Conservation (phyloP, 2,113 vertebrate species). For the Pelecanus crispus region DNA sequence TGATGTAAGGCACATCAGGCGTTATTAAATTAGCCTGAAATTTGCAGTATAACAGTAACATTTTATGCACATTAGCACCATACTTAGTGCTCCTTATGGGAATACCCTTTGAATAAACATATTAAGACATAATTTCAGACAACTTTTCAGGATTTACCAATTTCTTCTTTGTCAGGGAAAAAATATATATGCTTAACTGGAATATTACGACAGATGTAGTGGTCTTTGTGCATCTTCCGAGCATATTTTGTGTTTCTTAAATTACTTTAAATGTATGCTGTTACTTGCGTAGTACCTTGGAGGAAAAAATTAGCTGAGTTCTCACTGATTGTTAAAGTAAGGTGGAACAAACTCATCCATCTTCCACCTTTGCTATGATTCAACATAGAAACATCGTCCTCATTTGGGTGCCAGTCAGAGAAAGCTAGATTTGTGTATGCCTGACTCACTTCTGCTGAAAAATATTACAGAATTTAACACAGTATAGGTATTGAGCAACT, state of each 20-base stretch:
- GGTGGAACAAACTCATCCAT: neutral
- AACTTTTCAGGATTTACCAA: neutral
- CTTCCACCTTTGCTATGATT: neutral
- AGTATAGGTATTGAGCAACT: neutral
- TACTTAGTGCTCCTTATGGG: constrained; percentile 49
- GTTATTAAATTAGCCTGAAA: constrained; percentile 73
- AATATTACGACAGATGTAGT: neutral
- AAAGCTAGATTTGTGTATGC: neutral
- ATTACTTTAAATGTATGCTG: neutral
- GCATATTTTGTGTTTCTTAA: neutral
- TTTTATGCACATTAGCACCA: constrained; percentile 61
- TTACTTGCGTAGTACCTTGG: neutral
- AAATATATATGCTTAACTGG: neutral
- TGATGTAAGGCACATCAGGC: constrained; percentile 70
- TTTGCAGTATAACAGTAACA: constrained; percentile 61
- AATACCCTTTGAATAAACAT: constrained; percentile 32
- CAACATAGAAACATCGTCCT: neutral
- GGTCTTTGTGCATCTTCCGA: neutral
- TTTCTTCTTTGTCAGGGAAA: neutral
- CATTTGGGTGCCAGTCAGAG: neutral
- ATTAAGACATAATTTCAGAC: constrained; percentile 9
- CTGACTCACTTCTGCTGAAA: neutral
- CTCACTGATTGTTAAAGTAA: neutral
- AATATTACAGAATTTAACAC: neutral
- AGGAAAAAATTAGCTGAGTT: neutral